A percentile compares a stretch with the other conserved stretches of the same genome.
phyloP scores from a whole-genome alignment of 2,888 invertebrate species.

The Orchestes rusci region DNA sequence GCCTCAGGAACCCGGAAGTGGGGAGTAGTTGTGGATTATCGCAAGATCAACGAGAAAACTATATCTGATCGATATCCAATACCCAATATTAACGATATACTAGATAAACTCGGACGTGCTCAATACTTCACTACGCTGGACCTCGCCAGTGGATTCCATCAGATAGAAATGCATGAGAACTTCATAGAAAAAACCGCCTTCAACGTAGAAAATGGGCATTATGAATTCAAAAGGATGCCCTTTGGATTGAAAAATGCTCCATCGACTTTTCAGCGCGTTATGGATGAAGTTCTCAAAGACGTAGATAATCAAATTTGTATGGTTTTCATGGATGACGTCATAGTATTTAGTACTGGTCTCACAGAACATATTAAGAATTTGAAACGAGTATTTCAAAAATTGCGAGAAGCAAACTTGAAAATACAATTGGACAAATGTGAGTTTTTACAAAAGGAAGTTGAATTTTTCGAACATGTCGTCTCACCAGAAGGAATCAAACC shows the following conservation, averaged over 20 bases:
- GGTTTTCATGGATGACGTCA: constrained; percentile 3
- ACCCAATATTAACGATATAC: no score
- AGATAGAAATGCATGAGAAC: no score
- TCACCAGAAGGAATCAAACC: neutral
- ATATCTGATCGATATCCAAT: no score
- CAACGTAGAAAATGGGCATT: no score
- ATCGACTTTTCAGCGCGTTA: constrained; percentile 3
- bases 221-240: no score
- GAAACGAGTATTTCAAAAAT: constrained; percentile 1
- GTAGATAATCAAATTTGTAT: neutral
- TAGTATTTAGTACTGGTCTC: constrained; percentile 1
- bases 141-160: no score
- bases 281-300: constrained; percentile 1
- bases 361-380: neutral
- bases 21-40: no score
- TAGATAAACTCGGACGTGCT: no score
- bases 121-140: no score
- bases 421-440: neutral
- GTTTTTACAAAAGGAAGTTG: neutral
- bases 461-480: constrained; percentile 1
- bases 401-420: neutral
- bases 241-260: constrained; percentile 5
- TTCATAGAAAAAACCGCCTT: no score
- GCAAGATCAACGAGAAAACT: no score
- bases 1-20: no score